These are phyloP conservation scores for Eretmochelys imbricata DNA, from an alignment of 2,113 vertebrate species.

Conservation along the genomic window DNA sequence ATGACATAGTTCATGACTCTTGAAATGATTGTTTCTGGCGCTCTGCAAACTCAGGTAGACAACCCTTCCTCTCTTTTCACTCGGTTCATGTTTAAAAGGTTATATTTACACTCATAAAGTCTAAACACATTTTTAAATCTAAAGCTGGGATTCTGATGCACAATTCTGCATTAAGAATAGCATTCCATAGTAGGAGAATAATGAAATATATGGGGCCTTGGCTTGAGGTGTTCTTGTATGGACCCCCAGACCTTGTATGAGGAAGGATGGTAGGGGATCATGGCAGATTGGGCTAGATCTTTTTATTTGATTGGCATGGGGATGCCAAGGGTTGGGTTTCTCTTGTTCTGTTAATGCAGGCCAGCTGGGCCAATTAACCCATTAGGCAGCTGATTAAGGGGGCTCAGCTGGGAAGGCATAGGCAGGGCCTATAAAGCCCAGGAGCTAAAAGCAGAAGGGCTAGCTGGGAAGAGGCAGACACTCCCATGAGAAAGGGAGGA, in stretches of 20 bases:
- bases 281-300: neutral
- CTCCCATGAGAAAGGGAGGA: no score
- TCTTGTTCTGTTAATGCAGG: neutral
- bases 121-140: neutral
- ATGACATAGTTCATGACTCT: neutral
- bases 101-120: neutral
- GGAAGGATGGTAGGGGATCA: neutral
- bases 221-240: neutral
- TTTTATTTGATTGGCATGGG: neutral
- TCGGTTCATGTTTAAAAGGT: neutral
- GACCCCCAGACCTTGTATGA: neutral
- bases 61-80: neutral
- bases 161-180: neutral
- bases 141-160: neutral
- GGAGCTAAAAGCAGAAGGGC: no score
- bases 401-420: no score
- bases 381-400: no score
- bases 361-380: no score
- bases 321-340: neutral
- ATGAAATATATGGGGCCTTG: neutral
- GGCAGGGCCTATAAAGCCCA: neutral
- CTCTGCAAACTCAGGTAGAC: neutral
- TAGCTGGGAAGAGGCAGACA: no score
- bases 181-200: neutral
- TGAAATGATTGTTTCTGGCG: neutral